These are phyloP conservation scores for Druon quercuslanigerum DNA, from an alignment of 1,140 invertebrate species.

Conservation along the genomic window DNA sequence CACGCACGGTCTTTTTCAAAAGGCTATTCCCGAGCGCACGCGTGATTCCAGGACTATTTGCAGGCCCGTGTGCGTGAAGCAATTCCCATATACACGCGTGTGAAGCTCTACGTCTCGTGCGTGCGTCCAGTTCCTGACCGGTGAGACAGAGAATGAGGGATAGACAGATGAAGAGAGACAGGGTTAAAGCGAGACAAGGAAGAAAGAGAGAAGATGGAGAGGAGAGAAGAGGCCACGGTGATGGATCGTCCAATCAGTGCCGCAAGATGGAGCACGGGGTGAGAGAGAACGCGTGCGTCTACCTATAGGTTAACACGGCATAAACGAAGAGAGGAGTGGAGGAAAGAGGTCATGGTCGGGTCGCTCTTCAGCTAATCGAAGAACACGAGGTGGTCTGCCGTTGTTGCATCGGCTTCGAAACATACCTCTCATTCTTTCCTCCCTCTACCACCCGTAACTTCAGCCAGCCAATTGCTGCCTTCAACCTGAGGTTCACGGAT, in stretches of 20 bases:
- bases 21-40: conserved; percentile 10
- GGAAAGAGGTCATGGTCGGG: conserved; percentile 74
- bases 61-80: conserved; percentile 3
- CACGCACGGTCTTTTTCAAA: conserved; percentile 27
- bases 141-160: conserved; percentile 14
- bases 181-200: conserved; percentile 46
- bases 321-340: conserved; percentile 49
- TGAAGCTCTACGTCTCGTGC: conserved; percentile 2
- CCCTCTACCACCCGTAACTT: conserved; percentile 19
- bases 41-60: conserved; percentile 21
- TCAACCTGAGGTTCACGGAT: too few species aligned
- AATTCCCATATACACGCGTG: conserved; percentile 24
- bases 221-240: conserved; percentile 65
- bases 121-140: conserved; percentile 28
- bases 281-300: conserved; percentile 56
- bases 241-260: conserved; percentile 78
- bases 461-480: background rate
- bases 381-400: conserved; percentile 66
- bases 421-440: conserved; percentile 44
- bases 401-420: conserved; percentile 56
- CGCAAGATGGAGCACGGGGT: conserved; percentile 74
- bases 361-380: conserved; percentile 75
- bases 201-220: conserved; percentile 52
- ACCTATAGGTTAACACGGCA: conserved; percentile 62
- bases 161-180: conserved; percentile 34